These are phyloP conservation scores for Polyodon spathula DNA, from an alignment of 2,113 vertebrate species.

Conservation along the genomic window DNA sequence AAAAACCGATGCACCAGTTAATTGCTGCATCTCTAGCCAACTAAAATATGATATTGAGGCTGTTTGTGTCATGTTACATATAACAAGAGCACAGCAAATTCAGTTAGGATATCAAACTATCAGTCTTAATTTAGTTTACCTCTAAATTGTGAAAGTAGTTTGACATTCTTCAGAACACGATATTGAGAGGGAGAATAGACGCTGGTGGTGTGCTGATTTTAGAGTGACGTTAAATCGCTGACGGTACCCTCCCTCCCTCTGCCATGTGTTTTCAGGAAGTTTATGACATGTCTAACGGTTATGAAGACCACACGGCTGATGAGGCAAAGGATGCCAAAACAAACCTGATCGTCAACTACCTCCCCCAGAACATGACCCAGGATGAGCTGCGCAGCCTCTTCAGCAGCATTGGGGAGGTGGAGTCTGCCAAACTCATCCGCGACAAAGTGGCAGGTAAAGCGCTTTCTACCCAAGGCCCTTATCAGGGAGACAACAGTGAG, in stretches of 20 bases:
- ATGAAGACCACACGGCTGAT: conserved; percentile 97
- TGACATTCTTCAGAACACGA: no score
- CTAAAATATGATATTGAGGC: no score
- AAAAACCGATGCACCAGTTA: no score
- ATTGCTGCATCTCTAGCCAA: no score
- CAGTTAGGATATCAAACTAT: no score
- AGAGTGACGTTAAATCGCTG: background rate
- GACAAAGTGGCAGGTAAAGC: conserved; percentile 97
- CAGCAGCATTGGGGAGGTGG: conserved; percentile 93
- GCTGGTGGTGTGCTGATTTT: no score
- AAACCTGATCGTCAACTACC: conserved; percentile 95
- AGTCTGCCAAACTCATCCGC: conserved; percentile 94
- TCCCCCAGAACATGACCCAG: conserved; percentile 96
- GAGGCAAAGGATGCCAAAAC: conserved; percentile 87
- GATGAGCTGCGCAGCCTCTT: conserved; percentile 93
- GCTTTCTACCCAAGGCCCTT: no score
- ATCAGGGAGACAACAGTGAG: conserved; percentile 11
- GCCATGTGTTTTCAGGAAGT: conserved; percentile 59
- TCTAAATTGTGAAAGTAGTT: no score
- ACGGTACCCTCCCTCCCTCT: conserved; percentile 16
- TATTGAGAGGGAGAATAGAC: no score
- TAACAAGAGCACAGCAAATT: no score
- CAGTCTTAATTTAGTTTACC: no score
- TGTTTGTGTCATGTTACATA: no score
- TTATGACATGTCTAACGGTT: conserved; percentile 95